Base-by-base conservation (phyloP, 1,140 invertebrate genomes). In the Heterodera carotae region DNA sequence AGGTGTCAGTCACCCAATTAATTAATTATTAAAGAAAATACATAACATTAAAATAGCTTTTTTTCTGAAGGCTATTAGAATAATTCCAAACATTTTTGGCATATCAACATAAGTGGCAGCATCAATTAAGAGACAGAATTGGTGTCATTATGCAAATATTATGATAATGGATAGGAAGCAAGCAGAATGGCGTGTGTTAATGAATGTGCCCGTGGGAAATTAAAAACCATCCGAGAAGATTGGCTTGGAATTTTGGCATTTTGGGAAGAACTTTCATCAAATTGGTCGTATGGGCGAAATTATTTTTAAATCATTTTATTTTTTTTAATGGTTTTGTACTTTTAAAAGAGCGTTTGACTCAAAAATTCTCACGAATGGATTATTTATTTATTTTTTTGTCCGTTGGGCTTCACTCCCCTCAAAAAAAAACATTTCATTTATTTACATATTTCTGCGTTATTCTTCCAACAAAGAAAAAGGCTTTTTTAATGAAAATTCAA, bases 321-420 rank as follows among this genome's bases (percentile, higher is more conserved):
- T 18, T 53, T 53, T 5, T 22, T 53, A 53, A 56, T 10, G 7
- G 7, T 1, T 10, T 0, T 36, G 34, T 66, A 43, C 64, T 71
- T 0, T 18, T 43, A 31, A n/a, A n/a, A n/a, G n/a, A 68, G 43
- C 5, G 36, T 33, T 43, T 62, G 31, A 34, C 7, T 18, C 2
- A 3, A 68, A 71, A 68, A 68, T 34, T 31, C 69, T 53, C 56
- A 31, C 70, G 76, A 62, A 76, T 22, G 33, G 74, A 34, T 75
- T 36, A 27, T 59, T 75, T n/a, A n/a, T n/a, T n/a, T n/a, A n/a
- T n/a, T n/a, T n/a, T 75, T 77, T 78, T 53, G 33, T 39, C 29
- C 53, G 29, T 31, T n/a, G n/a, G n/a, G n/a, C n/a, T n/a, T n/a
- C n/a, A n/a, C 22, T 36, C 76, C n/a, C 27, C 27, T 36, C 34